Evolutionary conservation across 1,140 invertebrate species (phyloP).

Genomic region (Pentalonia nigronervosa): DNA sequence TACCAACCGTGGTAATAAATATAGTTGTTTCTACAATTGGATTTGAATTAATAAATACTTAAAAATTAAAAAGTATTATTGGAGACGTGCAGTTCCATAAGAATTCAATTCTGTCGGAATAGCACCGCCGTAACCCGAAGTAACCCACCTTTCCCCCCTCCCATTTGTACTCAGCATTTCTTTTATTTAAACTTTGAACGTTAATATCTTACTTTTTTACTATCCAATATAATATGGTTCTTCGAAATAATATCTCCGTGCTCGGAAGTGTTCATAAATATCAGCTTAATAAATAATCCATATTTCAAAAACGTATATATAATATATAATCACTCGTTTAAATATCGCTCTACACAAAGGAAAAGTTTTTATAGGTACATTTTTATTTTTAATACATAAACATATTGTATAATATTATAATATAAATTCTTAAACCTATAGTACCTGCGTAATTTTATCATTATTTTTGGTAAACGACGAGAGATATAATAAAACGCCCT

Average conservation of each 20-base stretch:
- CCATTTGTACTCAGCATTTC: neutral
- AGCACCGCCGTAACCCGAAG: neutral
- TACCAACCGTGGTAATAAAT: neutral
- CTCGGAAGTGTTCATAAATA: constrained; percentile 17
- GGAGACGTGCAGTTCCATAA: neutral
- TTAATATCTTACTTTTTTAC: neutral
- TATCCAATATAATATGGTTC: neutral
- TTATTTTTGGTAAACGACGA: neutral
- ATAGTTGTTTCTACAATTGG: neutral
- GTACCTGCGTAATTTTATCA: neutral
- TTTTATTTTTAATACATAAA: neutral
- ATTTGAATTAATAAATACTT: neutral
- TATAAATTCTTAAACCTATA: neutral
- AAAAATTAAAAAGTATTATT: neutral
- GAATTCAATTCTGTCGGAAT: neutral
- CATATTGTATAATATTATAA: neutral
- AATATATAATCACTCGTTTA: neutral
- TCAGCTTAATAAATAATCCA: neutral
- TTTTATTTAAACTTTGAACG: neutral
- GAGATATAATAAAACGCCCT: neutral
- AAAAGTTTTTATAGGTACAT: neutral
- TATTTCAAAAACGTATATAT: neutral
- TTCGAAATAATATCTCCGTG: neutral
- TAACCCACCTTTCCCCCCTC: neutral
- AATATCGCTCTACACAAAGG: neutral